Evolutionary conservation across 2,113 vertebrate species (phyloP), one percentile per base, ranked within the genome.

Genomic region (Syngnathus typhle): DNA sequence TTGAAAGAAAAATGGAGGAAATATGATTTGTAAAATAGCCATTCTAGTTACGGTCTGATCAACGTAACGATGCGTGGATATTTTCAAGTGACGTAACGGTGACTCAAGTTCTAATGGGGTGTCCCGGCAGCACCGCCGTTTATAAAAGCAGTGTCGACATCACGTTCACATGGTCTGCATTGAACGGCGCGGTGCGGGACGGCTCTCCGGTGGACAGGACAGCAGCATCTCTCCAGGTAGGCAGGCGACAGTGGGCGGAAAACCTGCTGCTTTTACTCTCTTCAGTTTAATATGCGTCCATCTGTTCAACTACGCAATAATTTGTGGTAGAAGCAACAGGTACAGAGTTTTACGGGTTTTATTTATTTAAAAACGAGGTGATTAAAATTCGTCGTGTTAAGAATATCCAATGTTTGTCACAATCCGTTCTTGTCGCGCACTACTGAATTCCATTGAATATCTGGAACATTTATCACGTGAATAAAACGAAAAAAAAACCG

Each of bases 141-240:
- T 7, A n/a, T 69, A 76, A 62, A 74, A 13, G 23, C 67, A 3
- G 37, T n/a, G n/a, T 15, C 46, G 13, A 62, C 21, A 5, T 64
- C 68, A 69, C 69, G 67, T 71, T 16, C 56, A 41, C 21, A 39
- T 27, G 52, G 9, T 43, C 9, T 5, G 2, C 3, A 21, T 9
- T 37, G 38, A 37, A 32, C 27, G 3, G 27, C 27, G 27, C 27
- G 27, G 27, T 3, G 70, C 60, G n/a, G n/a, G n/a, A n/a, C n/a
- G 58, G 67, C 4, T 43, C 4, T n/a, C 11, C 1, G 16, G 46
- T 32, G 8, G 52, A 44, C 67, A 32, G 27, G 27, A 32, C 27
- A 32, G 27, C 27, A 47, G 64, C 66, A 78, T 72, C 72, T 46
- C 38, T 27, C 5, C 67, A 79, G 81, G 78, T 76, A 81, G 3